Evolutionary conservation across 2,888 invertebrate genomes (phyloP).

Genomic region (Odontomyia ornata): DNA sequence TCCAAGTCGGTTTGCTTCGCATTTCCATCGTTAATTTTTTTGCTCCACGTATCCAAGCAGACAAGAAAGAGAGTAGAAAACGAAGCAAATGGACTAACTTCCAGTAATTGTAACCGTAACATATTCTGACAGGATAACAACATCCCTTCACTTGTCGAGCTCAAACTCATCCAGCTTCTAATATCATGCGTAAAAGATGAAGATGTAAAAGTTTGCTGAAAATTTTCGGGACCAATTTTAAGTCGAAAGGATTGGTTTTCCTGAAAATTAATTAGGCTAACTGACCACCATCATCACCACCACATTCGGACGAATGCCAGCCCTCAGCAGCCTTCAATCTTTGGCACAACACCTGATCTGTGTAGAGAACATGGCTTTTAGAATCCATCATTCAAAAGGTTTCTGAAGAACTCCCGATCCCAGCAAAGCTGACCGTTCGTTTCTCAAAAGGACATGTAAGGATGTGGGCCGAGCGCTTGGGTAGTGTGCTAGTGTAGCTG

Average conservation of each 20-base stretch:
- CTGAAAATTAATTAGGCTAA: constrained; percentile 37
- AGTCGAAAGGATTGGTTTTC: constrained; percentile 34
- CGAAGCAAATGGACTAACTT: constrained; percentile 1
- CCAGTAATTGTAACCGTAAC: constrained; percentile 7
- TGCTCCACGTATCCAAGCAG: not conserved
- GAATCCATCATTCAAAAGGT: constrained; percentile 7
- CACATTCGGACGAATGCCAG: not conserved
- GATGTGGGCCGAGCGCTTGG: not conserved
- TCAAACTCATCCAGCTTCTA: constrained; percentile 15
- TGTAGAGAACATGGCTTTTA: not conserved
- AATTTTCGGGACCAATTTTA: constrained; percentile 24
- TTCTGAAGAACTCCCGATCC: not conserved
- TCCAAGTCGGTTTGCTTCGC: constrained; percentile 3
- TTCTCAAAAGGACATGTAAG: not conserved
- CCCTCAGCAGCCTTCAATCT: not conserved
- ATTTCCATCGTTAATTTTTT: constrained; percentile 32
- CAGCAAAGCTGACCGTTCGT: not conserved
- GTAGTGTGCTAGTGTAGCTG: not conserved
- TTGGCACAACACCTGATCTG: not conserved
- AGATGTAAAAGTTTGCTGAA: constrained; percentile 37
- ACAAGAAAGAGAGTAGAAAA: not conserved
- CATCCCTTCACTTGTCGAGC: not conserved
- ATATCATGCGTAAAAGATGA: constrained; percentile 36
- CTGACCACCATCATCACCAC: constrained; percentile 8
- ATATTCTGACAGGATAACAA: not conserved